Evolutionary conservation across 2,888 invertebrate species (phyloP), one percentile per base, ranked within the genome.

Genomic region (Chrysolina americana): DNA sequence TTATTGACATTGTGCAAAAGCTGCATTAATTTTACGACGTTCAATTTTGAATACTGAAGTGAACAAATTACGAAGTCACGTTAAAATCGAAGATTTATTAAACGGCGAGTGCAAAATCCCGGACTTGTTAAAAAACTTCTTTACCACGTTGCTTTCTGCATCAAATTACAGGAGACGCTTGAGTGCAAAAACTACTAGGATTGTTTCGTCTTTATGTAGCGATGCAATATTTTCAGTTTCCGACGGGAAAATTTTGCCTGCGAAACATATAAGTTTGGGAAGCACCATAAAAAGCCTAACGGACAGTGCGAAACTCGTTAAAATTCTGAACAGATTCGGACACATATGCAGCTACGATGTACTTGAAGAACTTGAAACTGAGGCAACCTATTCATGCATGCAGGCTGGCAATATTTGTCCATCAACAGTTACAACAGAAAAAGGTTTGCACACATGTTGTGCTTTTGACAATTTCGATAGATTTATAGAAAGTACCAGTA

Each of bases 241-340:
- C 9, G 74, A 78, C 72, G 83, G 80, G 11, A 65, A 65, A 70
- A 76, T 83, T 21, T 82, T 83, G 69, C 74, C 83, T 3, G 78
- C 81, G 15, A 83, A 84, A 53, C 82, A 84, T 66, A 76, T 83
- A 9, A 73, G 72, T 36, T 71, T 83, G 10, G 83, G 83, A 44
- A 73, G 83, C 64, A 74, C 80, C 23, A 68, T 84, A 48, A 84
- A 36, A 36, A 36, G 36, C 8, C 8, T 36, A 83, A 44, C 44
- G 15, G 15, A 44, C 5, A 44, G 44, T 44, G 44, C 44, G 5
- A 82, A 76, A 75, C 4, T 81, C 4, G 73, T 83, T 10, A 64
- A 79, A 44, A 83, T 83, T 44, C 23, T 83, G 2, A 79, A 84
- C 65, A 76, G 74, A 65, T 82, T 9, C 19, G 70, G 63, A 0